Evolutionary conservation across 2,797 vertebrate genomes (phyloP).

Genomic region (Muraenolepis orangiensis): DNA sequence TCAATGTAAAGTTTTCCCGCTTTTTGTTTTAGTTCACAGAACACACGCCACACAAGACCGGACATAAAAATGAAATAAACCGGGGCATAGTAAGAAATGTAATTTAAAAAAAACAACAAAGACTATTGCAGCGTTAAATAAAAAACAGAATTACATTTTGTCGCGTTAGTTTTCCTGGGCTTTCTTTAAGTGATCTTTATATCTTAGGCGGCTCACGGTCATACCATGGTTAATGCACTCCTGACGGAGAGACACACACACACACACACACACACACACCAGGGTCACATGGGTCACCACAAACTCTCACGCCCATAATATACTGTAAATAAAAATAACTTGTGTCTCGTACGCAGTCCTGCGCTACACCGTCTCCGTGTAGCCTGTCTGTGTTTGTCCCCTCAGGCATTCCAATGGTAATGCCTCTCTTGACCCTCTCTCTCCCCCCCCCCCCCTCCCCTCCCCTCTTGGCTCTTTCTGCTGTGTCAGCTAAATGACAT

Average conservation of each 20-base stretch:
- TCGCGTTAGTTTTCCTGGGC: neutral
- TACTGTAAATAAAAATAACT: neutral
- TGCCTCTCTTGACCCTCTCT: conserved; percentile 56
- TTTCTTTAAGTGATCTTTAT: neutral
- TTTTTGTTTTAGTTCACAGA: neutral
- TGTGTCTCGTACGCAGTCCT: too few relatives aligned
- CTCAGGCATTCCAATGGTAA: conserved; percentile 36
- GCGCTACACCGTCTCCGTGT: too few relatives aligned
- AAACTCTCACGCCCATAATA: too few relatives aligned
- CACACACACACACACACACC: too few relatives aligned
- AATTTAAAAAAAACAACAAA: neutral
- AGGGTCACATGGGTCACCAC: too few relatives aligned
- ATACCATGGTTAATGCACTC: neutral
- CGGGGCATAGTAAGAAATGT: too few relatives aligned
- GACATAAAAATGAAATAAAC: too few relatives aligned
- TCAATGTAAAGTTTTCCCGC: neutral
- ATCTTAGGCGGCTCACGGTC: neutral
- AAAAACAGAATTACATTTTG: too few relatives aligned
- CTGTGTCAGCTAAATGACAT: conserved; percentile 75
- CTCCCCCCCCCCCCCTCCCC: conserved; percentile 33
- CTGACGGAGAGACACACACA: too few relatives aligned
- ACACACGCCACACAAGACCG: neutral
- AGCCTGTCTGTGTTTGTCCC: conserved; percentile 36
- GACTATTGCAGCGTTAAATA: too few relatives aligned
- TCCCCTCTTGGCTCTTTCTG: conserved; percentile 54